These are phyloP conservation scores for Gnatocerus cornutus DNA, from an alignment of 2,888 invertebrate species.

Conservation along the genomic window DNA sequence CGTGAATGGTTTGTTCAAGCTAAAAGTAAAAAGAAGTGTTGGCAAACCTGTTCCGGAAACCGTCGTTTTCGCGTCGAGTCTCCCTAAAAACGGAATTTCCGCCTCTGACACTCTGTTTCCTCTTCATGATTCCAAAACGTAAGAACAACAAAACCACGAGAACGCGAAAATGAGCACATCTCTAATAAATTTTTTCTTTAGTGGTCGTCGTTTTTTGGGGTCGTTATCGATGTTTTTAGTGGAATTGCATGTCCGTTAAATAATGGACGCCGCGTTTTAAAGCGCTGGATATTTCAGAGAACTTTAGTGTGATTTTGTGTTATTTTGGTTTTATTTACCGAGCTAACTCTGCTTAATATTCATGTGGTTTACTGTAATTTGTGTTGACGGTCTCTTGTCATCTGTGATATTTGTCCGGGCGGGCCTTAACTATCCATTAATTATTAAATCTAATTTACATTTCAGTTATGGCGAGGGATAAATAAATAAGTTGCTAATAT, in stretches of 20 bases:
- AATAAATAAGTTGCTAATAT: slow-evolving; percentile 21
- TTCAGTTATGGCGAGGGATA: slow-evolving; percentile 36
- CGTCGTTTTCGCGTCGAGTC: slow-evolving; percentile 17
- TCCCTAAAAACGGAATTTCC: slow-evolving; percentile 30
- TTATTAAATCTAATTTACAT: slow-evolving; percentile 41
- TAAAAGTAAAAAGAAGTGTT: background rate
- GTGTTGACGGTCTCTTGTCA: slow-evolving; percentile 51
- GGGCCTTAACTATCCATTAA: slow-evolving; percentile 38
- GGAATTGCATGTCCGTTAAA: slow-evolving; percentile 70
- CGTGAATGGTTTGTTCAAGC: background rate
- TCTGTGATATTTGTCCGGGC: slow-evolving; percentile 41
- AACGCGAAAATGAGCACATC: slow-evolving; percentile 17
- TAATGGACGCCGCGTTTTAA: slow-evolving; percentile 65
- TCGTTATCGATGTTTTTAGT: slow-evolving; percentile 71
- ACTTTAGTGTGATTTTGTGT: slow-evolving; percentile 68
- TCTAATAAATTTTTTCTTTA: slow-evolving; percentile 23
- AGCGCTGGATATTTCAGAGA: slow-evolving; percentile 67
- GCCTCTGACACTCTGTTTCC: slow-evolving; percentile 26
- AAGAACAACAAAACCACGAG: background rate
- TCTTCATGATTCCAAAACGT: background rate
- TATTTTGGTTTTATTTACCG: slow-evolving; percentile 63
- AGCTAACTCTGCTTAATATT: slow-evolving; percentile 55
- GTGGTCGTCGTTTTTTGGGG: slow-evolving; percentile 56
- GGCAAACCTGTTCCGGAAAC: slow-evolving; percentile 25
- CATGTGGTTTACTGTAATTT: slow-evolving; percentile 56